Evolutionary conservation across 2,113 vertebrate species (phyloP).

Genomic region (Sturnira hondurensis): DNA sequence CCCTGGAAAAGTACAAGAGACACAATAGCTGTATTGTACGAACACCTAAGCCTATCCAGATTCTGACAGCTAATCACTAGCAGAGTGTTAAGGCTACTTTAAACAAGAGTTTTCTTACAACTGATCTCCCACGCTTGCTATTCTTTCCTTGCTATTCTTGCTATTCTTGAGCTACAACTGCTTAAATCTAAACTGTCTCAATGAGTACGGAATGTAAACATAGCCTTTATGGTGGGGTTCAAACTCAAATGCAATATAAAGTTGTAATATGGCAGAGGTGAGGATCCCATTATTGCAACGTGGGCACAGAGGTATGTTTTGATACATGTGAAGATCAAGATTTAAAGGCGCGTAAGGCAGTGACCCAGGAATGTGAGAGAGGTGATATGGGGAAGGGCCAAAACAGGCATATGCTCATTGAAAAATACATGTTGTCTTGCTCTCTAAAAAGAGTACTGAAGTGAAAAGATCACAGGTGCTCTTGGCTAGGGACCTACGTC

Average conservation of each 20-base stretch:
- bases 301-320: conserved; percentile 31
- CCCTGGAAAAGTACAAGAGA: conserved; percentile 6
- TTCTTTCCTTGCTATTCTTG: background rate
- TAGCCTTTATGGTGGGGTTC: background rate
- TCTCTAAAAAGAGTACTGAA: background rate
- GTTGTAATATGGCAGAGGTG: background rate
- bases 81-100: background rate
- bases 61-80: background rate
- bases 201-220: conserved; percentile 11
- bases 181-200: conserved; percentile 10
- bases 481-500: background rate
- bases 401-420: background rate
- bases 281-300: conserved; percentile 22
- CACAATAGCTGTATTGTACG: background rate
- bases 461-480: background rate
- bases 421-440: background rate
- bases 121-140: background rate
- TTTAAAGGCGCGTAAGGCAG: background rate
- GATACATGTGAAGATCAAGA: background rate
- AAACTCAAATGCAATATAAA: conserved; percentile 16
- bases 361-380: background rate
- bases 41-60: background rate
- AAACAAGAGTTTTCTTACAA: conserved; percentile 26
- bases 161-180: background rate
- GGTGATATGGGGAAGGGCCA: background rate